Base-by-base conservation (phyloP, 2,113 vertebrate species). In the Sterrhoptilus dennistouni region DNA sequence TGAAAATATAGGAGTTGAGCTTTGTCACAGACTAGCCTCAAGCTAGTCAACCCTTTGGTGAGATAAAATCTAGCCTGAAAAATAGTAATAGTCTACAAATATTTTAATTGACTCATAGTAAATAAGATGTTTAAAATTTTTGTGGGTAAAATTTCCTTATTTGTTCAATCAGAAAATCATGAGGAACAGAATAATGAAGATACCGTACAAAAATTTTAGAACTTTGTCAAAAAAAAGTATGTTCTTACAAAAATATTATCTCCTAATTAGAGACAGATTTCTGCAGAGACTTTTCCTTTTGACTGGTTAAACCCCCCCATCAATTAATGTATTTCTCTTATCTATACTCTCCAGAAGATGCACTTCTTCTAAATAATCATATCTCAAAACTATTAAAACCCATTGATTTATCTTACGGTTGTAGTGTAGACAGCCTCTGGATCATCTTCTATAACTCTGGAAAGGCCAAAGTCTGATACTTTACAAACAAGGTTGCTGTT, bases 401-500 rank as follows among this genome's bases (percentile, higher is more conserved):
- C 77, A 72, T 49, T 1, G 14, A 83, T 93, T 94, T 97, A 91
- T 98, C 99, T 99, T 98, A 99, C 99, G 10, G 99, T 99, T 56
- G 99, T 99, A 89, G 99, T 99, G 96, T 99, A 99, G 97, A 99
- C 99, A 53, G 99, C 99, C 97, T 99, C 99, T 9, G 99, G 99
- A 96, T 99, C 99, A 69, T 99, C 99, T 97, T 99, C 99, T 97
- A 99, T 99, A 97, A 99, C 98, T 98, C 99, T 98, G 83, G 99
- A 99, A 96, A 99, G 98, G 91, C 99, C 99, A 69, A 99, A 99
- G 97, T 99, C 99, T 44, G 99, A 99, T 95, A 99, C 99, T 98
- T 99, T 99, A 97, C 99, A 99, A 93, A 99, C 99, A 82, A 99
- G 99, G 97, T 99, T 99, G 98, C 99, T 99, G 98, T 99, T 99